These are phyloP conservation scores for Orthonevra nobilis DNA, from an alignment of 2,888 invertebrate genomes.

Conservation along the genomic window DNA sequence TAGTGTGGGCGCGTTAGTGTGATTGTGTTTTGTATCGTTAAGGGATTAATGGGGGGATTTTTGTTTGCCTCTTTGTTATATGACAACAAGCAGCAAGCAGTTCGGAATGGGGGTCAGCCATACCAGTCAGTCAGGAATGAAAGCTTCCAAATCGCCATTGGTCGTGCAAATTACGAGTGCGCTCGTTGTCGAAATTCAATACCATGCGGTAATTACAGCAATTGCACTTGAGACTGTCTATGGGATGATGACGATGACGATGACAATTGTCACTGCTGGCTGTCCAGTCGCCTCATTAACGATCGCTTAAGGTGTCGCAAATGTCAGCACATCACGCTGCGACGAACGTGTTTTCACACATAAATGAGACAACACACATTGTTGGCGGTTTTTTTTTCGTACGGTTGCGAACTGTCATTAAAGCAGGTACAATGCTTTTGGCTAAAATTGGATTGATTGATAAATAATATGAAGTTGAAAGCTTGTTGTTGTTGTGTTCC, in stretches of 20 bases:
- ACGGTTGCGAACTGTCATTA: no score
- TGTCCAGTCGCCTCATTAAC: conserved; percentile 51
- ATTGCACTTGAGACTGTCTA: conserved; percentile 68
- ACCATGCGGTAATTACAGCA: conserved; percentile 65
- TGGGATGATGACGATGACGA: conserved; percentile 6
- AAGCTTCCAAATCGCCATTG: conserved; percentile 52
- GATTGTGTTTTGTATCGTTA: conserved; percentile 61
- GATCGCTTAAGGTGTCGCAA: conserved; percentile 63
- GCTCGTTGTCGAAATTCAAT: conserved; percentile 60
- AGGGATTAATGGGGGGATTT: conserved; percentile 68
- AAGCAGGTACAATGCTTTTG: no score
- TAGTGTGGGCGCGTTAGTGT: conserved; percentile 14
- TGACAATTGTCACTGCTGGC: not conserved
- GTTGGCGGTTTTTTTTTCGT: no score
- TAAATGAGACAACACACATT: not conserved
- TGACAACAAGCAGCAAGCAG: not conserved
- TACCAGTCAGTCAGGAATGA: not conserved
- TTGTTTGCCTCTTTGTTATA: conserved; percentile 51
- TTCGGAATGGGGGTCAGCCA: not conserved
- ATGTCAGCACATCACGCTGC: conserved; percentile 48
- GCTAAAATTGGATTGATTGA: no score
- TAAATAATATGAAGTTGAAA: not conserved
- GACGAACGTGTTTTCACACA: conserved; percentile 18
- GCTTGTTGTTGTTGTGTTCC: not conserved
- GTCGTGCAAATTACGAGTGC: conserved; percentile 50